phyloP scores from a whole-genome alignment of 2,113 vertebrate genomes.

The Colinus virginianus region DNA sequence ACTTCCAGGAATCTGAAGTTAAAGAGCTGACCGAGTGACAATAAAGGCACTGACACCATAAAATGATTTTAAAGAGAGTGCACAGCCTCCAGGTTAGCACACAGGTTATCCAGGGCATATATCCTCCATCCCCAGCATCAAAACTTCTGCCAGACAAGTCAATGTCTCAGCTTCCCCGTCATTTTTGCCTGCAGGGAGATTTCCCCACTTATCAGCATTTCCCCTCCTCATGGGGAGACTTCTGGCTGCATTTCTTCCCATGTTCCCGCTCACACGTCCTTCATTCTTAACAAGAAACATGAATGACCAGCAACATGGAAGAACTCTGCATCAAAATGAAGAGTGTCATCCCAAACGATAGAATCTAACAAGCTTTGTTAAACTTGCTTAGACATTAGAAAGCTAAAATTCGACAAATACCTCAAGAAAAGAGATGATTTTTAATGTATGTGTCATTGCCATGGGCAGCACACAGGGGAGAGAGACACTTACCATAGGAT shows the following conservation, averaged over 20 bases:
- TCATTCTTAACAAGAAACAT: not conserved
- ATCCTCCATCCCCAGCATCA: not conserved
- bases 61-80: not conserved
- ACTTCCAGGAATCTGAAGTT: not conserved
- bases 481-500: accelerated
- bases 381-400: not conserved
- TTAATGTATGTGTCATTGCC: accelerated
- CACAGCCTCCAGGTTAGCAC: not conserved
- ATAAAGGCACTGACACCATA: accelerated
- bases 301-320: not conserved
- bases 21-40: not conserved
- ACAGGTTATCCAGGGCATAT: not conserved
- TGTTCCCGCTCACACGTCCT: not conserved
- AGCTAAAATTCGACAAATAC: not conserved
- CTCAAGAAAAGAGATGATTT: not conserved
- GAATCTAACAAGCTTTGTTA: not conserved
- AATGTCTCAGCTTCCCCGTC: not conserved
- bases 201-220: not conserved
- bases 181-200: not conserved
- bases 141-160: not conserved
- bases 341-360: not conserved
- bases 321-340: not conserved
- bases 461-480: not conserved
- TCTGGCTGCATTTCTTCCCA: not conserved
- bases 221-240: not conserved